Conservation (phyloP, 2,888 invertebrate genomes). For the Drosophila histrio region DNA sequence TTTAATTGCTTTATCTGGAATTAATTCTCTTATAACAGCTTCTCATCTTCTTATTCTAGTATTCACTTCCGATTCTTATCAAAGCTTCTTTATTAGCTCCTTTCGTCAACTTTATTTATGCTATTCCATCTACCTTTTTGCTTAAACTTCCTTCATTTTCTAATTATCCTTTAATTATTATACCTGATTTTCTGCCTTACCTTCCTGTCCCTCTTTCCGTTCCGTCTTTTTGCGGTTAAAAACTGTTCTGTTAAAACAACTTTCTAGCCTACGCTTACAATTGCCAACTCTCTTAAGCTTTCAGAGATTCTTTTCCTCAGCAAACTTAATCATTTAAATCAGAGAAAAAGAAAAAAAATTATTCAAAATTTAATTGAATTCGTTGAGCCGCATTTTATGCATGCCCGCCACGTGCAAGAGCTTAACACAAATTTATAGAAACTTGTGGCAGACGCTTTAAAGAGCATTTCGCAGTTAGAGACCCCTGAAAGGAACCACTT, state of each 20-base stretch:
- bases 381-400: constrained; percentile 8
- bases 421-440: constrained; percentile 40
- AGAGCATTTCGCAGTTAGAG: neutral
- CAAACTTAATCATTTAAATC: constrained; percentile 32
- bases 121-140: too few species aligned
- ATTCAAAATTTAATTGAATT: constrained; percentile 53
- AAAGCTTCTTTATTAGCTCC: too few species aligned
- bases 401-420: constrained; percentile 41
- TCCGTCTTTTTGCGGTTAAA: neutral
- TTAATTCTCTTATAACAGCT: neutral
- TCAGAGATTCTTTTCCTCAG: neutral
- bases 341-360: constrained; percentile 21
- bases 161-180: too few species aligned
- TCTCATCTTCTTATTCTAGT: too few species aligned
- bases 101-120: too few species aligned
- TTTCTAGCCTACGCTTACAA: neutral
- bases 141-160: too few species aligned
- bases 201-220: too few species aligned
- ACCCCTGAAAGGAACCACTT: constrained; percentile 16
- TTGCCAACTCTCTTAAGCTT: neutral
- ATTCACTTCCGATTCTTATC: too few species aligned
- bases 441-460: constrained; percentile 36
- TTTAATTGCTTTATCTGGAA: neutral
- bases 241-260: neutral
- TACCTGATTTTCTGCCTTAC: too few species aligned